Evolutionary conservation across 2,888 invertebrate species (phyloP), one percentile per base, ranked within the genome.

Genomic region (Belgica antarctica): DNA sequence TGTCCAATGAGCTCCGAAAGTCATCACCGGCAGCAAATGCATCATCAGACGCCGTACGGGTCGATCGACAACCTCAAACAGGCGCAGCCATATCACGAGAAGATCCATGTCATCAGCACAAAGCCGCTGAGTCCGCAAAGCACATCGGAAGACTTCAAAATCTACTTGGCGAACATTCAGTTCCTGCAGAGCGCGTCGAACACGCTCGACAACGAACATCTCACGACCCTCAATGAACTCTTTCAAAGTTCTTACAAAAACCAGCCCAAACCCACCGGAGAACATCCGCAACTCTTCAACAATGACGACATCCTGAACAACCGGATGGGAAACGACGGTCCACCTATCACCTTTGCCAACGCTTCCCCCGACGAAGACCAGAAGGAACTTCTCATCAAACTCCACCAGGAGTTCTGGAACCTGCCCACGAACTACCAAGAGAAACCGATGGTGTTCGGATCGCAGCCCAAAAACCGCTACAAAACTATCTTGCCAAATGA

Each of bases 401-500:
- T 96, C 68, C 89, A 92, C 76, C 89, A 92, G 75, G 95, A 96
- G 78, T 96, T 96, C 77, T 95, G 94, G 94, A 94, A 94, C 78
- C 88, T 96, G 76, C 95, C 95, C 0, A 85, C 92, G 72, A 96
- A 96, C 79, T 89, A 93, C 73, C 94, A 94, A 73, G 94, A 94
- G 76, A 92, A 92, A 76, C 89, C 93, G 7, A 88, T 91, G 75
- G 90, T 95, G 1, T 90, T 91, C 27, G 95, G 95, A 0, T 92
- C 93, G 25, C 92, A 93, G 74, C 84, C 87, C 12, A 94, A 94
- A 81, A 96, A 96, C 79, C 85, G 96, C 72, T 96, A 96, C 76
- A 88, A 90, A 77, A 89, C 92, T 0, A 94, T 96, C 66, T 82
- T 96, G 76, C 93, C 95, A 27, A 94, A 95, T 79, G 91, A 94